These are phyloP conservation scores for Drosophila nasuta DNA, from an alignment of 1,140 invertebrate genomes.

Conservation along the genomic window DNA sequence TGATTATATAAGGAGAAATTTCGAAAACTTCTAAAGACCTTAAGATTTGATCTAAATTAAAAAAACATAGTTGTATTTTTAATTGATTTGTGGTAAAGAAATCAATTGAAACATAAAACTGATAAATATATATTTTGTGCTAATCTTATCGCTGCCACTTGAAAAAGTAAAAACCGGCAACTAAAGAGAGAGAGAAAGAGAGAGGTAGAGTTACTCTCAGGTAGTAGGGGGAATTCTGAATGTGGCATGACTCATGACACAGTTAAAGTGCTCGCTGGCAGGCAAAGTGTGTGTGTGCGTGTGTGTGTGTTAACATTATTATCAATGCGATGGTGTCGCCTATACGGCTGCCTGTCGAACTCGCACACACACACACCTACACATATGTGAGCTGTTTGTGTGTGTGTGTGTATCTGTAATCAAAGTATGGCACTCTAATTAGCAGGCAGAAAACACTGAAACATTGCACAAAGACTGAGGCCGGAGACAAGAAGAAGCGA, in stretches of 20 bases:
- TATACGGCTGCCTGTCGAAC: conserved; percentile 29
- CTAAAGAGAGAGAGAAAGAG: neutral
- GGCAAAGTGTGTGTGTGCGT: neutral
- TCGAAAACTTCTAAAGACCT: too few relatives aligned
- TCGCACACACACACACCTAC: conserved; percentile 5
- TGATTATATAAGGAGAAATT: too few relatives aligned
- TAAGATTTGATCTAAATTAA: neutral
- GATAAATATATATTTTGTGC: conserved; percentile 1
- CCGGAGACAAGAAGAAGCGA: neutral
- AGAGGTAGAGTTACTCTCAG: too few relatives aligned
- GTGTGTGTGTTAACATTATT: conserved; percentile 23
- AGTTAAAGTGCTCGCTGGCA: conserved; percentile 3
- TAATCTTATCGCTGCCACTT: conserved; percentile 7
- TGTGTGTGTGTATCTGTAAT: conserved; percentile 52
- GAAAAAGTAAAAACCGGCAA: neutral
- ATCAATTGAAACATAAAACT: neutral
- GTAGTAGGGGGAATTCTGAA: neutral
- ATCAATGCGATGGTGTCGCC: conserved; percentile 38
- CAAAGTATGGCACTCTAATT: conserved; percentile 71
- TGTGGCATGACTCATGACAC: conserved; percentile 24
- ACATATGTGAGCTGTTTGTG: neutral
- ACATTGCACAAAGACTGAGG: neutral
- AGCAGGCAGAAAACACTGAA: conserved; percentile 54
- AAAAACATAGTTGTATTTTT: neutral
- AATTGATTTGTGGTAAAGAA: neutral